These are phyloP conservation scores for Perdita meconis DNA, from an alignment of 2,888 invertebrate genomes.

Conservation along the genomic window DNA sequence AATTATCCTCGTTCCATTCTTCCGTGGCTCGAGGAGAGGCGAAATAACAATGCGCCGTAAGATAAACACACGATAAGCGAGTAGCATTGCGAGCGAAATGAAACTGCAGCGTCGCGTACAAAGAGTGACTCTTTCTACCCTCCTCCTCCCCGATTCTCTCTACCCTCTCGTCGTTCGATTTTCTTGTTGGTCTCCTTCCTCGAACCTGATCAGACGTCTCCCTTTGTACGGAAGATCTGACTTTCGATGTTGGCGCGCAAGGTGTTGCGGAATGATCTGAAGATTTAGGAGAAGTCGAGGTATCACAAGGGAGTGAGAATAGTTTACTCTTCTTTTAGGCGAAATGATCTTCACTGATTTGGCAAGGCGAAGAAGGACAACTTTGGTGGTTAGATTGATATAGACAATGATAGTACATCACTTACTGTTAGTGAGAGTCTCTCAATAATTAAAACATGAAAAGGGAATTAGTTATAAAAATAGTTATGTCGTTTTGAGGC, in stretches of 20 bases:
- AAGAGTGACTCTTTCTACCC: constrained; percentile 18
- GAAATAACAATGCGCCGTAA: constrained; percentile 79
- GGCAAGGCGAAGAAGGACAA: too few relatives aligned
- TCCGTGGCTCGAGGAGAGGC: constrained; percentile 51
- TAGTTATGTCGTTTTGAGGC: too few relatives aligned
- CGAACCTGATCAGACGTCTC: constrained; percentile 7
- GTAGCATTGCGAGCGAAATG: constrained; percentile 73
- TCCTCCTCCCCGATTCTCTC: constrained; percentile 16
- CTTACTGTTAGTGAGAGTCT: too few relatives aligned
- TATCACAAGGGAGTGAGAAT: too few relatives aligned
- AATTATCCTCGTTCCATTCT: constrained; percentile 78
- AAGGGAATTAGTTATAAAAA: too few relatives aligned
- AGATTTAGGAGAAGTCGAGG: neutral
- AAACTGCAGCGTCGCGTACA: constrained; percentile 67
- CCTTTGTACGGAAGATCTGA: neutral
- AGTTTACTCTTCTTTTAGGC: too few relatives aligned
- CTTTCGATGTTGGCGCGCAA: neutral
- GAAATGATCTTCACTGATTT: too few relatives aligned
- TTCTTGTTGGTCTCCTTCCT: neutral
- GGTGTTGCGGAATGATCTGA: neutral
- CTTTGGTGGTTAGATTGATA: too few relatives aligned
- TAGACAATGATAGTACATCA: too few relatives aligned
- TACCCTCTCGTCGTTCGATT: constrained; percentile 6
- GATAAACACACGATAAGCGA: constrained; percentile 79
- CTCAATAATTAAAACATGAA: too few relatives aligned